These are phyloP conservation scores for Pseudobourletiella spinata DNA, from an alignment of 1,140 invertebrate genomes.

Conservation along the genomic window DNA sequence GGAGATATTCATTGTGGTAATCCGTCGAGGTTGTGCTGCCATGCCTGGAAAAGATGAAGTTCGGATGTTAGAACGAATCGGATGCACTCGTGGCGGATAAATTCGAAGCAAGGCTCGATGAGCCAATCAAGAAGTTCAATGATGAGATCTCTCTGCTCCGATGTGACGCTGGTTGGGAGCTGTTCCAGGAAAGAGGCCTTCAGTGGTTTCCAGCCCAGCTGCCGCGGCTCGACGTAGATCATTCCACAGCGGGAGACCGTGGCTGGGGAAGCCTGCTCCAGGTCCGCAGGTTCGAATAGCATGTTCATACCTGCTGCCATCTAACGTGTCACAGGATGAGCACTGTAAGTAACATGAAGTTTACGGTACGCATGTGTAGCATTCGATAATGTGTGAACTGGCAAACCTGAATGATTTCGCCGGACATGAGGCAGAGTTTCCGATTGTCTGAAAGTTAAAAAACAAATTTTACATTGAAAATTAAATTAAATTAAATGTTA, in stretches of 20 bases:
- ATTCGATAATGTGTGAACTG: not conserved
- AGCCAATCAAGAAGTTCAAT: conserved; percentile 74
- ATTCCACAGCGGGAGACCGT: conserved; percentile 71
- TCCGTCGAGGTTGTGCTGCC: not conserved
- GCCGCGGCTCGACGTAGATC: conserved; percentile 71
- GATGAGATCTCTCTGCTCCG: conserved; percentile 41
- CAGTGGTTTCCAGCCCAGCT: conserved; percentile 69
- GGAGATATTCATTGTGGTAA: too few species aligned
- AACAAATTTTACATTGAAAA: too few species aligned
- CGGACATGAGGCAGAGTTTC: too few species aligned
- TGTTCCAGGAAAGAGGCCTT: conserved; percentile 62
- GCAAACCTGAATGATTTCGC: too few species aligned
- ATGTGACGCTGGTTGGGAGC: conserved; percentile 53
- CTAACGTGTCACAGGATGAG: too few species aligned
- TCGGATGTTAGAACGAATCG: conserved; percentile 68
- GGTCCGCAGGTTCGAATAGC: conserved; percentile 84
- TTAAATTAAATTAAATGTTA: too few species aligned
- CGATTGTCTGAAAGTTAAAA: too few species aligned
- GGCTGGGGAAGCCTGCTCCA: conserved; percentile 87
- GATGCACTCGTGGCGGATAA: conserved; percentile 56
- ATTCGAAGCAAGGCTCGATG: conserved; percentile 57
- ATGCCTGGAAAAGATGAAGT: conserved; percentile 66
- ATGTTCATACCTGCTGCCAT: conserved; percentile 78
- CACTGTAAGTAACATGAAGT: conserved; percentile 47
- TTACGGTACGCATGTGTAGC: not conserved